Conservation (phyloP, 2,888 invertebrate species). For the Flexamia atlantica region DNA sequence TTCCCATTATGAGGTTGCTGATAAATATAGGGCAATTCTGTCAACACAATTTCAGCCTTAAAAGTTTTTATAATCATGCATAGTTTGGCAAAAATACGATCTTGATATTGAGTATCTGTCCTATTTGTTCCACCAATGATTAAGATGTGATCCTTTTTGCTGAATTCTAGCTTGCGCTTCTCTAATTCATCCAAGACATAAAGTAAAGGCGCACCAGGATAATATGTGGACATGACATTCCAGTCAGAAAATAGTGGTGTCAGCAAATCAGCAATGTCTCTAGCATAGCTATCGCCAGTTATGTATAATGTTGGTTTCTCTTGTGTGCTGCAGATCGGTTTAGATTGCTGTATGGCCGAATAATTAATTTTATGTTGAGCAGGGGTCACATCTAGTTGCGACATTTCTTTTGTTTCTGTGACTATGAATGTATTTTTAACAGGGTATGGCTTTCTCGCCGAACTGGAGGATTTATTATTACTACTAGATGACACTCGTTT, state of each 20-base stretch:
- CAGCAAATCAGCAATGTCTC: conserved; percentile 14
- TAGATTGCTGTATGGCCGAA: not conserved
- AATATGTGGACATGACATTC: not conserved
- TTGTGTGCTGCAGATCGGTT: not conserved
- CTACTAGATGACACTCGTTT: not conserved
- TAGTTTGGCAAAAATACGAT: not conserved
- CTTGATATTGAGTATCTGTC: not conserved
- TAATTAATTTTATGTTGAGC: not conserved
- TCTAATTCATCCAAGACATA: conserved; percentile 1
- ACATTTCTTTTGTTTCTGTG: not conserved
- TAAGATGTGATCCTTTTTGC: not conserved
- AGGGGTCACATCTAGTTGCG: not conserved
- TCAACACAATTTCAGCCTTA: too few relatives aligned
- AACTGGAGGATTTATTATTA: not conserved
- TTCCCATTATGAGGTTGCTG: too few relatives aligned
- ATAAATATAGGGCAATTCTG: too few relatives aligned
- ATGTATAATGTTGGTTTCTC: conserved; percentile 3
- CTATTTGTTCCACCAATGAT: conserved; percentile 18
- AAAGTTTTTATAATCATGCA: too few relatives aligned
- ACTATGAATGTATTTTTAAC: not conserved
- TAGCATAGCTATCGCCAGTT: conserved; percentile 12
- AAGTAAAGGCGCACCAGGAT: conserved; percentile 1
- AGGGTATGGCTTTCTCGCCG: not conserved
- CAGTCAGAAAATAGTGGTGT: conserved; percentile 1
- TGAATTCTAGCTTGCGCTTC: not conserved